These are phyloP conservation scores for Musca domestica DNA, from an alignment of 1,140 invertebrate genomes.

Conservation along the genomic window DNA sequence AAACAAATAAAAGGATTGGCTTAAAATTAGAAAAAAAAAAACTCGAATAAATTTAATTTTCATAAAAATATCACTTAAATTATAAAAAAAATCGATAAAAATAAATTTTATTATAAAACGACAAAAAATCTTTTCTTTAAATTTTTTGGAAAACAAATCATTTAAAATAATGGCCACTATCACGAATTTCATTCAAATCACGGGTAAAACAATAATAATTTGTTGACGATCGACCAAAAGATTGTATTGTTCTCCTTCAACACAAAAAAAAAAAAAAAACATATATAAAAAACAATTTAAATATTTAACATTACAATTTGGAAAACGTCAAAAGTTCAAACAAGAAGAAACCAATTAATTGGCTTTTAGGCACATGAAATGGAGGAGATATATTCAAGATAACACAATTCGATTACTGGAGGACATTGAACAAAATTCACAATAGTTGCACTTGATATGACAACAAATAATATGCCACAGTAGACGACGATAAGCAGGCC, in stretches of 20 bases:
- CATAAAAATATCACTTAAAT: constrained; percentile 23
- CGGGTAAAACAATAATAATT: constrained; percentile 31
- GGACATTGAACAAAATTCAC: constrained; percentile 14
- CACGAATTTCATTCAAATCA: constrained; percentile 54
- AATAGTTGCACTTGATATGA: neutral
- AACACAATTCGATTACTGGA: too few species aligned
- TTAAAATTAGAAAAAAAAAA: constrained; percentile 5
- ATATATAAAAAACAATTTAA: neutral
- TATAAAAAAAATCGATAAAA: constrained; percentile 3
- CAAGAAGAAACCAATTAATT: neutral
- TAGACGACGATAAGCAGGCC: too few species aligned
- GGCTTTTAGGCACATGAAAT: constrained; percentile 8
- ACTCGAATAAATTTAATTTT: neutral
- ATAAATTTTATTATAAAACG: constrained; percentile 1
- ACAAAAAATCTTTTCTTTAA: neutral
- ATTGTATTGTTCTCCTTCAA: neutral
- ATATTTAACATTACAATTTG: constrained; percentile 6
- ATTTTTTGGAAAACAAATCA: constrained; percentile 12
- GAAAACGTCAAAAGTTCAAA: neutral
- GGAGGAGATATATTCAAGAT: too few species aligned
- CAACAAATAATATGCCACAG: too few species aligned
- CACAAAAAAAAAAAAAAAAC: neutral
- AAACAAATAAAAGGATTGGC: constrained; percentile 2
- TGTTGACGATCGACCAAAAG: neutral
- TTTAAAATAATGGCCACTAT: constrained; percentile 48